A percentile compares a stretch with the other conserved stretches of the same genome.
Evolutionary conservation across 2,888 invertebrate species (phyloP).

Genomic region (Scaptomyza flava): DNA sequence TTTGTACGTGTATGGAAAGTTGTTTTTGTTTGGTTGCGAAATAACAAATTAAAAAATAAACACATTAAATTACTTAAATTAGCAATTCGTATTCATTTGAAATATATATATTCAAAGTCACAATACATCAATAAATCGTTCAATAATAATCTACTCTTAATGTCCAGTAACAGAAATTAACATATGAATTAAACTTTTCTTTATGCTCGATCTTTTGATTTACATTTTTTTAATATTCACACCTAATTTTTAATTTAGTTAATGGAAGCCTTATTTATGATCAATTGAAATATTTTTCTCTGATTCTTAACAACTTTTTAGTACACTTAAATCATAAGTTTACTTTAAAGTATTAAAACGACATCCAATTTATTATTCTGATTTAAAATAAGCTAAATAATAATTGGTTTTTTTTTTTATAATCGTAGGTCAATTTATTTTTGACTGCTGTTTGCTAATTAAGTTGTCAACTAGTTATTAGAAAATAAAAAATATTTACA

Average conservation of each 20-base stretch:
- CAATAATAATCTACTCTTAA: neutral
- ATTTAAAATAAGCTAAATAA: too few species aligned
- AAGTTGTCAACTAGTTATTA: neutral
- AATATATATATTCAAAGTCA: conserved; percentile 6
- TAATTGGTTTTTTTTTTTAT: too few species aligned
- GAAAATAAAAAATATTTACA: neutral
- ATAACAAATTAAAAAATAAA: neutral
- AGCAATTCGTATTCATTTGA: conserved; percentile 1
- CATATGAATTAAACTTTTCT: neutral
- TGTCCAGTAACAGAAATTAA: neutral
- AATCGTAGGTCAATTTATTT: neutral
- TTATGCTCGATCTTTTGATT: too few species aligned
- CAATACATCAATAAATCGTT: conserved; percentile 26
- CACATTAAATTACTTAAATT: conserved; percentile 4
- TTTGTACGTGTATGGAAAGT: neutral
- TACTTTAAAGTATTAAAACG: too few species aligned
- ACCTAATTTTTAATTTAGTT: neutral
- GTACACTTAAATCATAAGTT: neutral
- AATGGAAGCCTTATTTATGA: neutral
- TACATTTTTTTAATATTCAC: conserved; percentile 1
- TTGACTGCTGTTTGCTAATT: neutral
- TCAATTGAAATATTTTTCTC: neutral
- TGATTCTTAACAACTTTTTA: neutral
- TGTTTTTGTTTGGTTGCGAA: neutral
- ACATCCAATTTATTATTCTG: too few species aligned